Percentiles rank a stretch among this genome's conserved stretches.
Conservation (phyloP, 23 tunicate species). For the Corella eumyota region DNA sequence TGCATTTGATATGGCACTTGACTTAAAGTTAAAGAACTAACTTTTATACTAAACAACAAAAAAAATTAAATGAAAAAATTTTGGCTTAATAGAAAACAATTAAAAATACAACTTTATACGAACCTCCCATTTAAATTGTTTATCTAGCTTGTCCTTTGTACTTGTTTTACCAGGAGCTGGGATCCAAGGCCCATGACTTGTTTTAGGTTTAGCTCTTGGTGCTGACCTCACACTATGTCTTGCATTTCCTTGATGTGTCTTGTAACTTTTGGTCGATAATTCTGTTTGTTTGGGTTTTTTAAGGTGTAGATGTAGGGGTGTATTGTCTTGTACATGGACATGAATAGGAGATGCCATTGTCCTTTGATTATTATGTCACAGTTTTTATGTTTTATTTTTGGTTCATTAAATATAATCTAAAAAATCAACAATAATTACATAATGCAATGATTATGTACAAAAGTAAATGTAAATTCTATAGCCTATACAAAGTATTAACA, state of each 20-base stretch:
- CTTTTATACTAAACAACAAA: too few species aligned
- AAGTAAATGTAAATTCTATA: background rate
- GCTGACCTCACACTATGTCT: constrained; percentile 31
- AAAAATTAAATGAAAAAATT: too few species aligned
- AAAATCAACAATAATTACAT: too few species aligned
- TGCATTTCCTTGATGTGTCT: too few species aligned
- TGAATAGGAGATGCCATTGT: constrained; percentile 73
- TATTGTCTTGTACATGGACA: constrained; percentile 80
- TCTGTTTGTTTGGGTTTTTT: constrained; percentile 56
- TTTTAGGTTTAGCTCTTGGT: constrained; percentile 28
- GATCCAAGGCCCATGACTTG: constrained; percentile 63
- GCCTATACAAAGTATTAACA: too few species aligned
- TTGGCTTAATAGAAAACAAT: too few species aligned
- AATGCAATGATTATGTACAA: background rate
- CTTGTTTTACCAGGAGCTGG: constrained; percentile 90
- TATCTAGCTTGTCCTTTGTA: constrained; percentile 29
- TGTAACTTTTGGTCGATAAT: background rate
- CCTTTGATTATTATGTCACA: too few species aligned
- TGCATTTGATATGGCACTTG: too few species aligned
- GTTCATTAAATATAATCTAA: too few species aligned
- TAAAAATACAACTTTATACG: too few species aligned
- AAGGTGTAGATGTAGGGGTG: constrained; percentile 75
- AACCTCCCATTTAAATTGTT: constrained; percentile 71
- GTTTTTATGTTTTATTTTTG: too few species aligned
- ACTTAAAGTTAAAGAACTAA: too few species aligned